Base-by-base conservation (phyloP, 2,888 invertebrate genomes). In the Cheilosia vulpina region DNA sequence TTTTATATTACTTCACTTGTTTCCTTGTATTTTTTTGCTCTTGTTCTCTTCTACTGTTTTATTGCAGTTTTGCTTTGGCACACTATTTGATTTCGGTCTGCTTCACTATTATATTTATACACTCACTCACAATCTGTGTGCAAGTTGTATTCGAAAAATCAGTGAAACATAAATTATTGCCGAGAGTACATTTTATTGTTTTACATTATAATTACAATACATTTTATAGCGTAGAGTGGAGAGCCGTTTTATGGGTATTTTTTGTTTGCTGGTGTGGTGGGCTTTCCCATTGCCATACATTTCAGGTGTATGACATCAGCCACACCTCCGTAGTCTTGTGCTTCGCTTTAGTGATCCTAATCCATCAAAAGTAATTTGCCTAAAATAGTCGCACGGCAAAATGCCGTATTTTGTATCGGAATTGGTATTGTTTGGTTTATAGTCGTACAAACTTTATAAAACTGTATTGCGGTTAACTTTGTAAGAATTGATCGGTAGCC, bases 181-280 rank as follows among this genome's bases (percentile, higher is more conserved):
- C 81, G 62, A 68, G 62, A 72, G 77, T 85, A 81, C 66, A 71
- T 85, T 85, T 85, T 85, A 85, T 85, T 85, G 85, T 85, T 81
- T 85, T 85, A 81, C 85, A 85, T 81, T 85, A 76, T 85, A 85
- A 81, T 80, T 85, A 85, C 85, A 81, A 84, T 76, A 65, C 58
- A 80, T 75, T 79, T 57, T 63, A 50, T 68, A 24, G 55, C 60
- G 13, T n/a, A 27, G 17, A 69, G 50, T 38, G 65, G 45, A 78
- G 38, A 53, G 43, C 57, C 53, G 43, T 82, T 82, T 82, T 82
- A 82, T 72, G 71, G 38, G 24, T 21, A 68, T 78, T 68, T 41
- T 34, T 45, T 34, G 21, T 19, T 43, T n/a, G 53, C 43, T 4
- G 13, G 53, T 9, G 34, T 4, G 13, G 53, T 9, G 34, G 45